These are phyloP conservation scores for Neogobius melanostomus DNA, from an alignment of 2,113 vertebrate species.

Conservation along the genomic window DNA sequence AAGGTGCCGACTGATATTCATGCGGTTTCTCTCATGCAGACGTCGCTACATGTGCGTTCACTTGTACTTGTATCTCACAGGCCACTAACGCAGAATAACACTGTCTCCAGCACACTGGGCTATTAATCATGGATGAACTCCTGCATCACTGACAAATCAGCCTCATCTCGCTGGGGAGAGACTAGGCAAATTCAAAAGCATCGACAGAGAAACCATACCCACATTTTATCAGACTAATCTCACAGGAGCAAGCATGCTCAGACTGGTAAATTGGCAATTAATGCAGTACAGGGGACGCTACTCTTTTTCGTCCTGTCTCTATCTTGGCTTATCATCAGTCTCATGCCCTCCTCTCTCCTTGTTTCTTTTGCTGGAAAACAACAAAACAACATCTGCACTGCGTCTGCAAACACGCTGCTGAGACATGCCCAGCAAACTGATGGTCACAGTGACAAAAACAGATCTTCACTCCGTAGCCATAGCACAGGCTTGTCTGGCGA, in stretches of 20 bases:
- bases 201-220: constrained; percentile 32
- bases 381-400: constrained; percentile 51
- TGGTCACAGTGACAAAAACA: constrained; percentile 18
- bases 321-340: constrained; percentile 60
- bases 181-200: constrained; percentile 20
- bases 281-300: constrained; percentile 66
- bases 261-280: constrained; percentile 79
- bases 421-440: constrained; percentile 34
- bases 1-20: constrained; percentile 53
- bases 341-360: constrained; percentile 53
- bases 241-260: constrained; percentile 71
- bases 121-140: constrained; percentile 82
- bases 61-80: constrained; percentile 64
- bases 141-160: constrained; percentile 79
- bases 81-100: constrained; percentile 77
- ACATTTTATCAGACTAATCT: constrained; percentile 73
- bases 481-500: not conserved
- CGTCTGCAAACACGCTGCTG: constrained; percentile 27
- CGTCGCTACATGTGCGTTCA: constrained; percentile 24
- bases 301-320: constrained; percentile 46
- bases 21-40: constrained; percentile 29
- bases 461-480: constrained; percentile 6
- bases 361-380: constrained; percentile 42
- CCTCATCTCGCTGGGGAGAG: constrained; percentile 72
- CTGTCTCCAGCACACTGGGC: constrained; percentile 70